A percentile compares a stretch with the other conserved stretches of the same genome.
Conservation (phyloP, 2,888 invertebrate species). For the Lycaena phlaeas region DNA sequence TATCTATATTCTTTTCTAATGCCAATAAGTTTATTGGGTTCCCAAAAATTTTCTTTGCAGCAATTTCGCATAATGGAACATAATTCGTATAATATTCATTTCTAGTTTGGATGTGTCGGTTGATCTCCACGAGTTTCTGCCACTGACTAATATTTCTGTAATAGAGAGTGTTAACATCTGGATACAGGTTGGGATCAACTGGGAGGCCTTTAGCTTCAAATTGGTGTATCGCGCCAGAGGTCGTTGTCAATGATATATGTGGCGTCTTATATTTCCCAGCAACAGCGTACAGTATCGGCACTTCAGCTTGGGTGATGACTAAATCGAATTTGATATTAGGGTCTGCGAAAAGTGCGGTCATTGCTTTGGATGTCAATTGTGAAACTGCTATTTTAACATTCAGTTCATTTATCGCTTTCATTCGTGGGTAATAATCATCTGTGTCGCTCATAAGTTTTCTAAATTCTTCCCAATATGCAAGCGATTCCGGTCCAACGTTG, state of each 20-base stretch:
- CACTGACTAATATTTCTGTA: slow-evolving; percentile 49
- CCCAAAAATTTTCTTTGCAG: slow-evolving; percentile 47
- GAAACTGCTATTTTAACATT: slow-evolving; percentile 46
- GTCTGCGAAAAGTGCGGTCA: slow-evolving; percentile 49
- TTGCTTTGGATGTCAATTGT: slow-evolving; percentile 52
- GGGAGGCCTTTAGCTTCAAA: slow-evolving; percentile 69
- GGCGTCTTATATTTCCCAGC: slow-evolving; percentile 69
- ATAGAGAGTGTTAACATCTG: slow-evolving; percentile 57
- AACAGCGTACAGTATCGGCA: slow-evolving; percentile 59
- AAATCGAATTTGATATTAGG: slow-evolving; percentile 68
- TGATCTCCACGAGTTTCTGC: slow-evolving; percentile 44
- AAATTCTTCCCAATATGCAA: slow-evolving; percentile 48
- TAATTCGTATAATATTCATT: slow-evolving; percentile 50
- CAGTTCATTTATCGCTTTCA: slow-evolving; percentile 42
- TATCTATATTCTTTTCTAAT: slow-evolving; percentile 55
- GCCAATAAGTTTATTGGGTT: slow-evolving; percentile 43
- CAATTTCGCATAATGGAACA: slow-evolving; percentile 44
- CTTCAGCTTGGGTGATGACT: slow-evolving; percentile 69
- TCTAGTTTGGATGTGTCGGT: slow-evolving; percentile 41
- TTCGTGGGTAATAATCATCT: slow-evolving; percentile 44
- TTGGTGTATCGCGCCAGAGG: slow-evolving; percentile 58
- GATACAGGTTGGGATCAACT: slow-evolving; percentile 62
- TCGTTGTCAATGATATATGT: slow-evolving; percentile 64
- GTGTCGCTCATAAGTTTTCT: slow-evolving; percentile 41
- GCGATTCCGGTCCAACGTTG: slow-evolving; percentile 49